Conservation (phyloP, 2,797 vertebrate genomes). For the Thaleichthys pacificus region DNA sequence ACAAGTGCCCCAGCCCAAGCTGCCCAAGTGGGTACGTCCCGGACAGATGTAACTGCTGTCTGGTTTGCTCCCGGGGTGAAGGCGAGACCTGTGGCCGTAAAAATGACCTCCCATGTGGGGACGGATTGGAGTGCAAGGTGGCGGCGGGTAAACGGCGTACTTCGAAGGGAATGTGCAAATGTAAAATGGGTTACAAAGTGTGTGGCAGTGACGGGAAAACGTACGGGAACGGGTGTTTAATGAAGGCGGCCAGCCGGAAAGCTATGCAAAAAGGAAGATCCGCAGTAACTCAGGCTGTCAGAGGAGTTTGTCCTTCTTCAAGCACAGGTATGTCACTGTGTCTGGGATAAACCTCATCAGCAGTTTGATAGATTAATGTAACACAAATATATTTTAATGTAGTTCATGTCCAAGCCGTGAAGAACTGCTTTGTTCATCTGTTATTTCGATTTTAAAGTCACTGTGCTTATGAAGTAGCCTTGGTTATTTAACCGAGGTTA, state of each 20-base stretch:
- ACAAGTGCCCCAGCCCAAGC: constrained; percentile 84
- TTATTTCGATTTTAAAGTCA: neutral
- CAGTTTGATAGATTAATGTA: no score
- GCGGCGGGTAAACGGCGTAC: constrained; percentile 67
- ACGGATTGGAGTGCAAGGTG: constrained; percentile 83
- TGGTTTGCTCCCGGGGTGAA: constrained; percentile 85
- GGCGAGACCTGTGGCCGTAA: constrained; percentile 85
- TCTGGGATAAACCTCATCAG: neutral
- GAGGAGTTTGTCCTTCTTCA: constrained; percentile 74
- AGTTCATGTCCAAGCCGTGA: no score
- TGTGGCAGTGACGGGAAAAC: constrained; percentile 90
- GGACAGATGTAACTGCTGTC: constrained; percentile 90
- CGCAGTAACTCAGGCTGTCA: constrained; percentile 78
- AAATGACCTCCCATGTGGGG: constrained; percentile 84
- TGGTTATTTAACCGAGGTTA: neutral
- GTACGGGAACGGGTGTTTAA: constrained; percentile 84
- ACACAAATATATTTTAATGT: no score
- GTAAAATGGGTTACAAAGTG: constrained; percentile 78
- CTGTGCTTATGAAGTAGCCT: neutral
- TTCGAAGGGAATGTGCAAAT: constrained; percentile 81
- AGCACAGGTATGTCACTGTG: constrained; percentile 75
- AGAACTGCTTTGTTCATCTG: no score
- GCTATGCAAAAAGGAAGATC: constrained; percentile 78
- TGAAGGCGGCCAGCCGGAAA: constrained; percentile 82
- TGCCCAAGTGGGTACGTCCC: constrained; percentile 87